Conservation (phyloP, 2,797 vertebrate genomes). For the Acropternis orthonyx region DNA sequence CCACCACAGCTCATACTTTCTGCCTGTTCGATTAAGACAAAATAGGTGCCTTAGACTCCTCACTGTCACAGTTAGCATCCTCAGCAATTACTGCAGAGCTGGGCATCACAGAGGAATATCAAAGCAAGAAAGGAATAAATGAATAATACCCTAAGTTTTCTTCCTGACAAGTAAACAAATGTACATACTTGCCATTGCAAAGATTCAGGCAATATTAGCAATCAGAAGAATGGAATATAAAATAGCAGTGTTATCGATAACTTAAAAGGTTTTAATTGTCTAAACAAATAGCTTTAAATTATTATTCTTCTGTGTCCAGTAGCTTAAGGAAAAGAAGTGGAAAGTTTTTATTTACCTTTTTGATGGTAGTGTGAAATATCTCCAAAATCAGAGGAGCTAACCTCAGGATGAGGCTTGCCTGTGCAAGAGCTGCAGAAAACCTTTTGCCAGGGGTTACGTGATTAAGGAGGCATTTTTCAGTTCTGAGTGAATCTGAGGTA, state of each 20-base stretch:
- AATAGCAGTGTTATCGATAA: neutral
- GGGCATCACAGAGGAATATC: neutral
- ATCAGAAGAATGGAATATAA: neutral
- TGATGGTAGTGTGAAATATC: neutral
- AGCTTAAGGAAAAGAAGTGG: neutral
- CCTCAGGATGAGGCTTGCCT: slow-evolving; percentile 29
- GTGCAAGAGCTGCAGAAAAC: neutral
- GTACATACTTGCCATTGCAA: neutral
- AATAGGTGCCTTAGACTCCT: neutral
- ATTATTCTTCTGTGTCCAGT: neutral
- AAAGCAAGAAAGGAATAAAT: neutral
- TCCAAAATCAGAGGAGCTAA: neutral
- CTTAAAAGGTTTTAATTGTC: neutral
- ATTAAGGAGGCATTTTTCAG: slow-evolving; percentile 29
- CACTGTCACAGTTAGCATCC: neutral
- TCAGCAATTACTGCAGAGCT: neutral
- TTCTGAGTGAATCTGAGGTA: slow-evolving; percentile 18
- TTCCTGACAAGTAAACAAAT: neutral
- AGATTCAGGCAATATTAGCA: neutral
- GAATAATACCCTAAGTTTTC: neutral
- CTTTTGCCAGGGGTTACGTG: slow-evolving; percentile 12
- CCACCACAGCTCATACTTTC: neutral
- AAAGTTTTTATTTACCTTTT: neutral
- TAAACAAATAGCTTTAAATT: slow-evolving; percentile 4
- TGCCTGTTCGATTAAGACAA: neutral